Conservation (phyloP, 2,113 vertebrate genomes). For the Toxotes jaculatrix region DNA sequence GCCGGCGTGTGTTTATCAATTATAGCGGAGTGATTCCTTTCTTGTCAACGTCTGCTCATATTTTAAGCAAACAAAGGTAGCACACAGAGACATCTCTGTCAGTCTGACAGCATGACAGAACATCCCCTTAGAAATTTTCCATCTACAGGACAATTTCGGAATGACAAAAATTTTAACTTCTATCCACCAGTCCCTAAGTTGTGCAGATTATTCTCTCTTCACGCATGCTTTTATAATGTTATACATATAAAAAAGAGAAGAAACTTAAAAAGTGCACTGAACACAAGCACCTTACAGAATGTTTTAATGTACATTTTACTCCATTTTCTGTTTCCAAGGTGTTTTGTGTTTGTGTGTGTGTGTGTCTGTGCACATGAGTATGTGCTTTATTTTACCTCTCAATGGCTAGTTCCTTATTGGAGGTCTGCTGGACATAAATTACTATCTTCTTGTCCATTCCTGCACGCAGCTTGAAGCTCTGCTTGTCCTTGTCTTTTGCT, state of each 20-base stretch:
- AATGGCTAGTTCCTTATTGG: conserved; percentile 97
- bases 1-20: conserved; percentile 51
- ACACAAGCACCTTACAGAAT: not conserved
- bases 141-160: not conserved
- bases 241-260: not conserved
- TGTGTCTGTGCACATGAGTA: no score
- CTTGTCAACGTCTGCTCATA: conserved; percentile 24
- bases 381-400: conserved; percentile 89
- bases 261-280: not conserved
- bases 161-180: not conserved
- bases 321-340: not conserved
- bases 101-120: not conserved
- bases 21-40: conserved; percentile 43
- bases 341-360: conserved; percentile 8
- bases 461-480: conserved; percentile 97
- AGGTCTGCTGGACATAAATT: conserved; percentile 96
- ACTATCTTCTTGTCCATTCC: conserved; percentile 99
- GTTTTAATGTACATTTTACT: not conserved
- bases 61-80: not conserved
- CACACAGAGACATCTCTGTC: not conserved
- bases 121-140: not conserved
- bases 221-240: not conserved
- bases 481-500: conserved; percentile 97
- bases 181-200: not conserved
- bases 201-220: not conserved